These are phyloP conservation scores for Sycophila sp. DNA, from an alignment of 1,140 invertebrate species.

Conservation along the genomic window DNA sequence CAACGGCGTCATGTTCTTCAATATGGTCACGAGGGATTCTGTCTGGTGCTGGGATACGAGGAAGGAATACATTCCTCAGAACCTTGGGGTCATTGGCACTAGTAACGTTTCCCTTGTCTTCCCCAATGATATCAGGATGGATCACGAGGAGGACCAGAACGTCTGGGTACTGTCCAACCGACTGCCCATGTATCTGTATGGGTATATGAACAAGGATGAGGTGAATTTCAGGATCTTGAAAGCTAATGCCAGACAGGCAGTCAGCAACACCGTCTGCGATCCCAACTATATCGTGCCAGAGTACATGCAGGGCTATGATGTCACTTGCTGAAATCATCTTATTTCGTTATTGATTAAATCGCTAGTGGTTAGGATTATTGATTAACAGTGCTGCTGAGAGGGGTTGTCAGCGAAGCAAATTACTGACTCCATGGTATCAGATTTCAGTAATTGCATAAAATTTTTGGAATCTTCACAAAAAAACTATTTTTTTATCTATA, in stretches of 20 bases:
- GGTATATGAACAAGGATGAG: slow-evolving; percentile 71
- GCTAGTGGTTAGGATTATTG: no score
- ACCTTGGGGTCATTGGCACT: slow-evolving; percentile 71
- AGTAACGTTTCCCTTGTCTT: slow-evolving; percentile 74
- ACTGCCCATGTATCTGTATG: slow-evolving; percentile 79
- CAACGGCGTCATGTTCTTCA: slow-evolving; percentile 81
- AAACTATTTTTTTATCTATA: no score
- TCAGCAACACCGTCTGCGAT: slow-evolving; percentile 77
- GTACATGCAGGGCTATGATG: slow-evolving; percentile 51
- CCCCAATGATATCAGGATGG: slow-evolving; percentile 82
- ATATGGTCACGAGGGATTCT: slow-evolving; percentile 77
- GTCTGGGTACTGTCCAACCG: slow-evolving; percentile 81
- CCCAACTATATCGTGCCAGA: slow-evolving; percentile 61
- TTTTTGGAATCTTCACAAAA: no score
- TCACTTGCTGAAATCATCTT: slow-evolving; percentile 59
- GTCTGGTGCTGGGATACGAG: slow-evolving; percentile 83
- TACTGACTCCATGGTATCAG: no score
- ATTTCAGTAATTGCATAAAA: no score
- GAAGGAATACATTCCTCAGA: slow-evolving; percentile 74
- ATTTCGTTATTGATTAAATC: no score
- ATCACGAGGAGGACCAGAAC: slow-evolving; percentile 73
- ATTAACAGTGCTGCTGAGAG: no score
- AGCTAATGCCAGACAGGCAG: slow-evolving; percentile 70
- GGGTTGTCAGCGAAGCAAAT: no score
- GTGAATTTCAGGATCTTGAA: slow-evolving; percentile 79